A percentile compares a stretch with the other conserved stretches of the same genome.
Conservation (phyloP, 2,888 invertebrate species). For the Mechanitis mazaeus region DNA sequence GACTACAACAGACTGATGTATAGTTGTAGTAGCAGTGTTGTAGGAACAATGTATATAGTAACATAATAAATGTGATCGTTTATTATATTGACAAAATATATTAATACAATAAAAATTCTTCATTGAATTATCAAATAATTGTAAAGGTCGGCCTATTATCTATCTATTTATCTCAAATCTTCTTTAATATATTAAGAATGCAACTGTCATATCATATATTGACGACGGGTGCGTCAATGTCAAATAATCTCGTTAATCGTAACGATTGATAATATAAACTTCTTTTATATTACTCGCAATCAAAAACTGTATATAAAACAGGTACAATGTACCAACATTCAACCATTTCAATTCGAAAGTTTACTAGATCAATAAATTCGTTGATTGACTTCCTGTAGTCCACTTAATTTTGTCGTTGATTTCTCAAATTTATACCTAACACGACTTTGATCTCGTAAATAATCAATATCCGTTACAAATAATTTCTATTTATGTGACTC, state of each 20-base stretch:
- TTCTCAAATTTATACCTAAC: constrained; percentile 23
- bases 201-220: not conserved
- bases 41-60: too few species aligned
- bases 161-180: too few species aligned
- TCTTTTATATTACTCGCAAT: constrained; percentile 41
- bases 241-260: constrained; percentile 26
- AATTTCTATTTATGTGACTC: constrained; percentile 26
- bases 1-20: not conserved
- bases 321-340: constrained; percentile 25
- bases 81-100: too few species aligned
- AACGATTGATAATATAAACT: constrained; percentile 34
- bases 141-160: too few species aligned
- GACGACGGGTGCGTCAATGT: constrained; percentile 8
- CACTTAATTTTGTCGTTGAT: constrained; percentile 36
- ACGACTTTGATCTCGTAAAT: constrained; percentile 28
- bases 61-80: too few species aligned
- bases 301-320: constrained; percentile 26
- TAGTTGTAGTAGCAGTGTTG: too few species aligned
- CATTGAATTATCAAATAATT: too few species aligned
- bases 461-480: constrained; percentile 30
- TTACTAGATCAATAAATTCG: constrained; percentile 52
- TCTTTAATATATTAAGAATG: not conserved
- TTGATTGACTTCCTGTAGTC: constrained; percentile 61
- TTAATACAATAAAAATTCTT: too few species aligned
- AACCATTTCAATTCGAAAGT: constrained; percentile 44